Evolutionary conservation across 1,140 invertebrate genomes (phyloP), one percentile per base, ranked within the genome.

Genomic region (Drosophila triauraria): DNA sequence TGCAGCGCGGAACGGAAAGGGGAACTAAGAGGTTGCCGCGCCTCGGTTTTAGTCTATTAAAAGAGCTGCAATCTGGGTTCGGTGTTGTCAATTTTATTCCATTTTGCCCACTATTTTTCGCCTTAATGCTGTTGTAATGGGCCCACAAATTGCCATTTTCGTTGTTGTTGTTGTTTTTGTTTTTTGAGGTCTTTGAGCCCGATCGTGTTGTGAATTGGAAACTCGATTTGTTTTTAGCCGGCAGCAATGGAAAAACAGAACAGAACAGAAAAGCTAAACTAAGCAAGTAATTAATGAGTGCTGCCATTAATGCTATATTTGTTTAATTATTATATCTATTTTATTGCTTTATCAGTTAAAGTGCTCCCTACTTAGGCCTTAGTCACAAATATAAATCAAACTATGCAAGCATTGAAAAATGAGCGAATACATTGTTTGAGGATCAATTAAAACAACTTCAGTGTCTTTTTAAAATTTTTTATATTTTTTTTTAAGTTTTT

Each of bases 111-210:
- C 57, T 57, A 35, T 65, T 57, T 75, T 54, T 48, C 23, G 78
- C 64, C 71, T 78, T 82, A 84, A 84, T 86, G 74, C 82, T 82
- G 59, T 85, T 85, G 82, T 86, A 86, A 85, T 86, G 75, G 75
- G 75, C 69, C 78, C 75, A 82, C 82, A 85, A 85, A 85, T 85
- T 85, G 78, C 75, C 78, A 82, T 78, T 85, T 80, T 74, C 46
- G 56, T 46, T 42, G 67, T 17, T 43, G 65, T 38, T 51, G 25
- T 56, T 58, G 43, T 68, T 63, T 61, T 62, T 63, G 67, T 67
- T 62, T 35, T 53, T 57, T 61, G 40, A 48, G 48, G 57, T 69
- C 51, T 67, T 72, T 78, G 70, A 59, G 72, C 62, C 59, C 58
- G 82, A 65, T 78, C 82, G 82, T 82, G 82, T 70, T 69, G 51